These are phyloP conservation scores for Porites cylindrica DNA, from an alignment of 92 coral and sea anemone species.

Conservation along the genomic window DNA sequence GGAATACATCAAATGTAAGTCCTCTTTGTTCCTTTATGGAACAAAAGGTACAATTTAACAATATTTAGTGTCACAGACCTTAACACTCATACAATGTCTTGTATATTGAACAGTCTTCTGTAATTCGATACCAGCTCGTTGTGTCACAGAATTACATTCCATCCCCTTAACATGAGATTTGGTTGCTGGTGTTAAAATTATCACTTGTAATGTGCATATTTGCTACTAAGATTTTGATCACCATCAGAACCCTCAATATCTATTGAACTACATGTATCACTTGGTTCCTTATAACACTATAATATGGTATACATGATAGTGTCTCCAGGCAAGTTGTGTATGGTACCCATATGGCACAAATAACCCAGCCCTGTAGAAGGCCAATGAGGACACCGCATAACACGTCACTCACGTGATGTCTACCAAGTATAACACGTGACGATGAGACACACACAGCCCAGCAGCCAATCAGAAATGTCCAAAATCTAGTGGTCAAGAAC, in stretches of 20 bases:
- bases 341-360: slow-evolving; percentile 76
- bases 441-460: slow-evolving; percentile 87
- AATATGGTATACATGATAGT: slow-evolving; percentile 44
- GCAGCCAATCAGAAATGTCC: slow-evolving; percentile 63
- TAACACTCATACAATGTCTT: too few species aligned
- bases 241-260: not conserved
- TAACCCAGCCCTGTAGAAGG: slow-evolving; percentile 66
- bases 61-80: too few species aligned
- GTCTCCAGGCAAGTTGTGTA: slow-evolving; percentile 56
- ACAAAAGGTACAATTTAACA: too few species aligned
- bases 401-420: slow-evolving; percentile 95
- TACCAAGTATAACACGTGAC: slow-evolving; percentile 92
- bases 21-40: too few species aligned
- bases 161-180: too few species aligned
- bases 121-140: too few species aligned
- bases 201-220: too few species aligned
- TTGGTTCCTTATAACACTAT: not conserved
- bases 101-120: too few species aligned
- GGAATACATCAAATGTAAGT: too few species aligned
- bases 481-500: slow-evolving; percentile 34
- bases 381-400: slow-evolving; percentile 87
- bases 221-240: too few species aligned
- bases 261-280: not conserved
- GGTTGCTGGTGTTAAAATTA: too few species aligned
- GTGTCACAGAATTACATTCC: too few species aligned